Evolutionary conservation across 2,797 vertebrate genomes (phyloP), one percentile per base, ranked within the genome.

Genomic region (Galaxias olidus): DNA sequence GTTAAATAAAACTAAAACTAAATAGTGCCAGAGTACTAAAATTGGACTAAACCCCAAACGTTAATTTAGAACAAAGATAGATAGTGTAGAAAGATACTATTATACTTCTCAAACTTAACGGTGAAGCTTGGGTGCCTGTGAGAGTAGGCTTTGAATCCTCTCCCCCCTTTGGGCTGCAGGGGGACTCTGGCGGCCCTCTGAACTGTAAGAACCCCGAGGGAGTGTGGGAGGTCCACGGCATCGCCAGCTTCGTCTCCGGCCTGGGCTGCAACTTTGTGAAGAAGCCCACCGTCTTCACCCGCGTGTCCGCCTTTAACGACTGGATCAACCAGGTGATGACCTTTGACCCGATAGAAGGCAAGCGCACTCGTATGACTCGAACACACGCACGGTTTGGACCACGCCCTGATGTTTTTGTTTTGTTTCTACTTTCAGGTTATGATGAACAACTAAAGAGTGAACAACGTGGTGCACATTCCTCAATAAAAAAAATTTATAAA

Each of bases 271-370:
- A 95, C 84, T 88, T 78, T 9, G 1, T 2, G 47, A 94, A 84
- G 85, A 96, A 96, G 68, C 95, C 95, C 65, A 96, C 95, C 0
- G 94, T 96, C 65, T 96, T 96, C 91, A 95, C 93, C 7, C 91
- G 95, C 0, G 91, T 95, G 48, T 96, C 95, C 0, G 91, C 93
- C 68, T 96, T 94, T 80, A 92, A 84, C 0, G 74, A 83, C 72
- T 96, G 95, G 95, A 93, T 96, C 0, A 61, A 91, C 61, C 66
- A 89, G 89, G 95, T 96, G 79, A 63, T 40, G 0, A 20, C n/a
- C 53, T 45, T 48, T 50, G 14, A 9, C 8, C 12, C n/a, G 48
- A n/a, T 5, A 17, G 1, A 40, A 14, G 51, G 11, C 9, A 30
- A 11, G 30, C 7, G 12, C 30, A 10, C 3, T 9, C 0, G 17